These are phyloP conservation scores for Eulemur rufifrons DNA, from an alignment of 2,113 vertebrate species.

Conservation along the genomic window DNA sequence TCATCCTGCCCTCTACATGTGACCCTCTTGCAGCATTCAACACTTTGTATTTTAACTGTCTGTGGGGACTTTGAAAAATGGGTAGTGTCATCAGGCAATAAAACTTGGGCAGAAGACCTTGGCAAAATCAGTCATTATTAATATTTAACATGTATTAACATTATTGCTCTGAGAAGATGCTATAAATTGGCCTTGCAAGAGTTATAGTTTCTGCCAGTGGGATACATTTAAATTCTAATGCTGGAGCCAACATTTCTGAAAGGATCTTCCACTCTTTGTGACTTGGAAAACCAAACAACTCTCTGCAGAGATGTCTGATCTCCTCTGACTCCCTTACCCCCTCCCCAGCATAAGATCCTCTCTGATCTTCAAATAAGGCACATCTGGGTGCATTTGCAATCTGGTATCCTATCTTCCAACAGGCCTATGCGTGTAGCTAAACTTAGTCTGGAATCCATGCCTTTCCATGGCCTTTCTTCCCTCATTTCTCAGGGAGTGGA, in stretches of 20 bases:
- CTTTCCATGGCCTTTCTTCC: not conserved
- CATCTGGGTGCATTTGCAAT: not conserved
- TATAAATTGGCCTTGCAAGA: slow-evolving; percentile 24
- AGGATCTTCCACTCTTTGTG: not conserved
- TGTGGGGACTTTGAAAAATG: slow-evolving; percentile 25
- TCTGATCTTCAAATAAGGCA: not conserved
- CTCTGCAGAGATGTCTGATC: not conserved
- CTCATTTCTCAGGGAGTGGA: not conserved
- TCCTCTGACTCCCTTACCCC: not conserved
- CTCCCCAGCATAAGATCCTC: not conserved
- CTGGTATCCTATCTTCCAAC: not conserved
- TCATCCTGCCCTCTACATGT: not conserved
- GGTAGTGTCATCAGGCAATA: slow-evolving; percentile 1
- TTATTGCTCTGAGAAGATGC: slow-evolving; percentile 34
- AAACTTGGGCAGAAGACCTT: slow-evolving; percentile 28
- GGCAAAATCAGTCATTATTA: slow-evolving; percentile 36
- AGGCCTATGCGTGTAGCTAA: not conserved
- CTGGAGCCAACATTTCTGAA: not conserved
- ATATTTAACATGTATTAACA: slow-evolving; percentile 55
- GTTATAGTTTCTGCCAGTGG: not conserved
- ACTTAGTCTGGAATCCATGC: not conserved
- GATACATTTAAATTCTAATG: slow-evolving; percentile 20
- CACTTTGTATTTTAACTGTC: slow-evolving; percentile 18
- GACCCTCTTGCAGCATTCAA: not conserved
- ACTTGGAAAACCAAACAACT: not conserved